These are phyloP conservation scores for Trissolcus japonicus DNA, from an alignment of 2,888 invertebrate species.

Conservation along the genomic window DNA sequence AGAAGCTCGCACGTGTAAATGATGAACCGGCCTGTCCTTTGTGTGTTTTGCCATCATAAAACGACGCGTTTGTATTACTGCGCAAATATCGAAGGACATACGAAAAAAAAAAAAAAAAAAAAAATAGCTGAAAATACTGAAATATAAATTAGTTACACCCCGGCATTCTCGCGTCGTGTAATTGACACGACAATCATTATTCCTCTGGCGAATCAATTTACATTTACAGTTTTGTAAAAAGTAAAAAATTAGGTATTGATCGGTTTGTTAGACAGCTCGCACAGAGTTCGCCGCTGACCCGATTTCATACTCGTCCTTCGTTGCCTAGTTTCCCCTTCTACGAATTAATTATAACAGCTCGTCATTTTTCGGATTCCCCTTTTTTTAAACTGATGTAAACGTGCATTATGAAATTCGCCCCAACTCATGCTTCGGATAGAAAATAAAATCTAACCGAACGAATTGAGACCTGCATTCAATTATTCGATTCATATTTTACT, in stretches of 20 bases:
- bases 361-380: constrained; percentile 42
- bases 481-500: background rate
- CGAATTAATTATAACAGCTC: constrained; percentile 56
- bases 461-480: background rate
- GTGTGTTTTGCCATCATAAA: constrained; percentile 28
- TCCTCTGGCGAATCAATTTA: constrained; percentile 47
- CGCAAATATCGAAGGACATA: constrained; percentile 10
- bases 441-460: background rate
- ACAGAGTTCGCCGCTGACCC: constrained; percentile 59
- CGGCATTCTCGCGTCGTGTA: background rate
- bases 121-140: constrained; percentile 3
- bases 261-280: constrained; percentile 59
- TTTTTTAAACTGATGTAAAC: background rate
- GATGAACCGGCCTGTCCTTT: constrained; percentile 28
- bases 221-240: constrained; percentile 43
- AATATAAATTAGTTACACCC: constrained; percentile 21
- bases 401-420: too few relatives aligned
- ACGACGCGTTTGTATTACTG: constrained; percentile 17
- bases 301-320: constrained; percentile 59
- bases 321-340: constrained; percentile 55
- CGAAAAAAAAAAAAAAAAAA: background rate
- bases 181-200: constrained; percentile 18
- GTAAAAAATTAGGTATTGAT: constrained; percentile 60
- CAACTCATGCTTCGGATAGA: background rate
- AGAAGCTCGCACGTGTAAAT: constrained; percentile 17